phyloP scores from a whole-genome alignment of 2,888 invertebrate genomes.

The Erebia palarica region DNA sequence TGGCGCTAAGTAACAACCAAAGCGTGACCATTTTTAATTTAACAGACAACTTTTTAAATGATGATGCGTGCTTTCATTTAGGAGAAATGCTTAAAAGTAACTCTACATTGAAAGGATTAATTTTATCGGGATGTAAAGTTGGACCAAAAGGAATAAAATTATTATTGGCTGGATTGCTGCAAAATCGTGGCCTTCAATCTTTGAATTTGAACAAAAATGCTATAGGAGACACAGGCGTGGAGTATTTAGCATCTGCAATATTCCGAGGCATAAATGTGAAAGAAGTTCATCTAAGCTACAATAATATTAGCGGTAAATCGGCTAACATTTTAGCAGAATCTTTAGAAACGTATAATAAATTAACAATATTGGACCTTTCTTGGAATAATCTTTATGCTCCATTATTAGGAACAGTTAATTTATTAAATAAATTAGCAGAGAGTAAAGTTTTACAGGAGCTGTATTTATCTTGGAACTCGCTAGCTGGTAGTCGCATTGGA shows the following conservation, averaged over 20 bases:
- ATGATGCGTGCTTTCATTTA: conserved; percentile 66
- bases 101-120: conserved; percentile 53
- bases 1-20: conserved; percentile 58
- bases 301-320: conserved; percentile 55
- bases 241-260: conserved; percentile 51
- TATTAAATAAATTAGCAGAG: conserved; percentile 52
- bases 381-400: conserved; percentile 59
- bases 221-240: conserved; percentile 54
- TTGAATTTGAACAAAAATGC: conserved; percentile 59
- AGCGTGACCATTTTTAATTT: conserved; percentile 56
- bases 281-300: conserved; percentile 57
- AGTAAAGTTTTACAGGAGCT: conserved; percentile 53
- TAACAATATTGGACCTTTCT: conserved; percentile 59
- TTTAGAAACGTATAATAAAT: conserved; percentile 55
- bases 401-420: conserved; percentile 46
- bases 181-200: conserved; percentile 49
- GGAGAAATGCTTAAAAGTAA: conserved; percentile 60
- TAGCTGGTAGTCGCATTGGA: conserved; percentile 52
- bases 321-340: conserved; percentile 51
- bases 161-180: conserved; percentile 48
- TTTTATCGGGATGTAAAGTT: conserved; percentile 64
- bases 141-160: conserved; percentile 53
- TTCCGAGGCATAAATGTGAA: conserved; percentile 50
- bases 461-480: conserved; percentile 62
- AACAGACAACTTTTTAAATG: conserved; percentile 61